Conservation (phyloP, 2,888 invertebrate species). For the Hipparchia semele region DNA sequence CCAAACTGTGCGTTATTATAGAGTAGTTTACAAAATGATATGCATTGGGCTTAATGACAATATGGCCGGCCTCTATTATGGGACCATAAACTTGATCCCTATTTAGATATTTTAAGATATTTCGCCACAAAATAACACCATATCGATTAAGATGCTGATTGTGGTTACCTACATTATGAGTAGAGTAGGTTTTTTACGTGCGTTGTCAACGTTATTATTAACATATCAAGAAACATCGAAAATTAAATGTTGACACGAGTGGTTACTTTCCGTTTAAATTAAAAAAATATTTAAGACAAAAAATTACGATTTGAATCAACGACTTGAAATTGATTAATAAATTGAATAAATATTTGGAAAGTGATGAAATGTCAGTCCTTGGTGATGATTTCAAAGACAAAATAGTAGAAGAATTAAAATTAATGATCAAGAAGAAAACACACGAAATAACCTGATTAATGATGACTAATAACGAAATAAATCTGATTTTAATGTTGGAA, state of each 20-base stretch:
- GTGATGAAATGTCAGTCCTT: no score
- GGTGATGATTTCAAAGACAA: no score
- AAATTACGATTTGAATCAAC: no score
- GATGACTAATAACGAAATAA: not conserved
- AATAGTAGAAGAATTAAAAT: no score
- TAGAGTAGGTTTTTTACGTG: not conserved
- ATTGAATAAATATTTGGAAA: no score
- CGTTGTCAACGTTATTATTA: not conserved
- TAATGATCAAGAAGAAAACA: no score
- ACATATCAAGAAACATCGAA: not conserved
- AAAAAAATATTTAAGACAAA: no score
- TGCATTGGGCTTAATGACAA: conserved; percentile 24
- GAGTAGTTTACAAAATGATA: conserved; percentile 24
- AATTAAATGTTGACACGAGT: no score
- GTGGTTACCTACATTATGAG: not conserved
- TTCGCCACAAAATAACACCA: not conserved
- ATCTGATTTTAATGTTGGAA: not conserved
- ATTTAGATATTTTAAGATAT: conserved; percentile 20
- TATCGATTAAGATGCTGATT: not conserved
- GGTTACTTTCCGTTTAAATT: no score
- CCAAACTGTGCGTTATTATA: conserved; percentile 13
- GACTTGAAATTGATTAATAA: no score
- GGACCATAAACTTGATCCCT: conserved; percentile 21
- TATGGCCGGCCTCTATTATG: conserved; percentile 16
- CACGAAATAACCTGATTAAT: not conserved